phyloP scores from a whole-genome alignment of 2,888 invertebrate genomes.

The Dendrolimus pini region DNA sequence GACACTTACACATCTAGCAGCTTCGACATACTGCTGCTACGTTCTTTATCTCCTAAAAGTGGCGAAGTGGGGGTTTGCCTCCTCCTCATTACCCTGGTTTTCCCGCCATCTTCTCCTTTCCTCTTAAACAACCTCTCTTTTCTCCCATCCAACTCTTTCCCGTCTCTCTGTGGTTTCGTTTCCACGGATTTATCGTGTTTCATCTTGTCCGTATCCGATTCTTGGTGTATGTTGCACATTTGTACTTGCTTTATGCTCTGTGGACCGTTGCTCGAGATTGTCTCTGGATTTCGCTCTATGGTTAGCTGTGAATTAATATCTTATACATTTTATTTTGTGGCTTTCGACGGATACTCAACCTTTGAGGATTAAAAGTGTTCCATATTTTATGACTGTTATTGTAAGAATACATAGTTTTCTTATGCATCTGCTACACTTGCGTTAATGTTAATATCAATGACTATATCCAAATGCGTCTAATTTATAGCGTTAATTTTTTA shows the following conservation, averaged over 20 bases:
- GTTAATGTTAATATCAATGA: no score
- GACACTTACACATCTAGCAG: constrained; percentile 82
- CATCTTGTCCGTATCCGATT: constrained; percentile 9
- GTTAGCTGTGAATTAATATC: constrained; percentile 77
- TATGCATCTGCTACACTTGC: no score
- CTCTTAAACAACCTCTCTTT: constrained; percentile 65
- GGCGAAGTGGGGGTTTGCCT: constrained; percentile 55
- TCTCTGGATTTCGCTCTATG: constrained; percentile 92
- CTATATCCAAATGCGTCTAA: no score
- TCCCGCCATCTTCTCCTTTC: constrained; percentile 56
- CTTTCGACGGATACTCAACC: no score
- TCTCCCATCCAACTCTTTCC: constrained; percentile 53
- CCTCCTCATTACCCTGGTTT: constrained; percentile 44
- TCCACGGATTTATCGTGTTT: constrained; percentile 8
- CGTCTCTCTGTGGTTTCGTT: constrained; percentile 33
- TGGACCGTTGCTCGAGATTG: constrained; percentile 36
- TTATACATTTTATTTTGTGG: no score
- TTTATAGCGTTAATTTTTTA: no score
- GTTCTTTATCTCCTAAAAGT: constrained; percentile 82
- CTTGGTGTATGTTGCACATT: constrained; percentile 20
- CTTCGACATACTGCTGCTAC: constrained; percentile 91
- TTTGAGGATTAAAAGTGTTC: no score
- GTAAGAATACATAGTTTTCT: no score
- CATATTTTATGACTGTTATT: no score
- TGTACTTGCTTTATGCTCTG: constrained; percentile 13